A percentile compares a stretch with the other conserved stretches of the same genome.
These are phyloP conservation scores for Drosophila nigrodunni DNA, from an alignment of 1,140 invertebrate genomes.

Conservation along the genomic window DNA sequence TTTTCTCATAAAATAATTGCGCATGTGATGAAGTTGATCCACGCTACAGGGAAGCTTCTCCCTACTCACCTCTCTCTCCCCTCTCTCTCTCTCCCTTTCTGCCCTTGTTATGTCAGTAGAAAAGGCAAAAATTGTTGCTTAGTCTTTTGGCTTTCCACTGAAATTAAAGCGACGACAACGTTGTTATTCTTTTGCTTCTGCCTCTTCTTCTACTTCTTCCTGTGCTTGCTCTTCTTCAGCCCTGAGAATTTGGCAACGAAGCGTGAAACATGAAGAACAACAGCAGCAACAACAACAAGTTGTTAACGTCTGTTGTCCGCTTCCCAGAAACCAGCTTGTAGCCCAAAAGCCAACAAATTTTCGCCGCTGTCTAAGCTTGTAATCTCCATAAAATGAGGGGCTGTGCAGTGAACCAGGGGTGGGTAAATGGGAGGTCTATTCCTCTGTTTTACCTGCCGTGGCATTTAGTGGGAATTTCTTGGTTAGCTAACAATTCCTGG, in stretches of 20 bases:
- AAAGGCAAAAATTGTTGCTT: conserved; percentile 44
- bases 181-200: conserved; percentile 1
- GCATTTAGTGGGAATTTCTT: conserved; percentile 37
- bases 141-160: conserved; percentile 70
- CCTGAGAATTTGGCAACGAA: conserved; percentile 76
- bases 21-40: conserved; percentile 73
- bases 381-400: conserved; percentile 23
- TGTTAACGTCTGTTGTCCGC: conserved; percentile 40
- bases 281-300: conserved; percentile 39
- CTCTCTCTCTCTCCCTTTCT: neutral
- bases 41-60: conserved; percentile 21
- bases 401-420: neutral
- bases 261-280: conserved; percentile 73
- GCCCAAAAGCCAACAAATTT: conserved; percentile 38
- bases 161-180: conserved; percentile 47
- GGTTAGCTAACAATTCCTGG: conserved; percentile 13
- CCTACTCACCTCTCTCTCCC: neutral
- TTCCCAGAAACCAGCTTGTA: conserved; percentile 49
- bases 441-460: conserved; percentile 16
- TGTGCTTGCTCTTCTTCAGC: conserved; percentile 45
- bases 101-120: neutral
- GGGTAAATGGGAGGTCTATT: too few relatives aligned
- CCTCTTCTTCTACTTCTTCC: conserved; percentile 6
- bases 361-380: conserved; percentile 40
- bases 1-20: conserved; percentile 83